Base-by-base conservation (phyloP, 2,888 invertebrate species). In the Eupelmus urozonus region DNA sequence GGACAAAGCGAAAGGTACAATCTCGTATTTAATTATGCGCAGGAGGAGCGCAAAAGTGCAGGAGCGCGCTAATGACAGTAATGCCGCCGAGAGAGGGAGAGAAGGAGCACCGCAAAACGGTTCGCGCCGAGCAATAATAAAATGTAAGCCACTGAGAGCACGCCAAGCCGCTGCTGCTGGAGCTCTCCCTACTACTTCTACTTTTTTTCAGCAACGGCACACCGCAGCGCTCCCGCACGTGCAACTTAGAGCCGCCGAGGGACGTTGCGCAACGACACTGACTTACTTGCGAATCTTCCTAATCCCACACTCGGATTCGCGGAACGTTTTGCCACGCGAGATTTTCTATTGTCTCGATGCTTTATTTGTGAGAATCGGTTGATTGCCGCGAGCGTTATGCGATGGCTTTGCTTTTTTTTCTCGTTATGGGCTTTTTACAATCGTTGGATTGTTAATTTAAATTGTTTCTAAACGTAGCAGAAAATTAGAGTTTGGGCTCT, bases 1-100 rank as follows among this genome's bases (percentile, higher is more conserved):
- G 82, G 83, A 82, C 82, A 84, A 82, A n/a, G n/a, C n/a, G n/a
- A 83, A 82, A 84, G 83, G 82, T 83, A 84, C 85, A 86, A 87
- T 88, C 86, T 88, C 83, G 83, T 85, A 86, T 88, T 88, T 88
- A 88, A 87, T 87, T 87, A 79, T 77, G 87, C 84, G 84, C 81
- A 59, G 75, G 67, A 23, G 40, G 34, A 16, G 76, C 20, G 51
- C 5, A 18, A 27, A 45, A 34, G 59, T 13, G 80, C 82, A 84
- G 83, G 83, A 82, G 82, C 81, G 82, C 83, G 84, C 85, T 87
- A 87, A 87, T 87, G 87, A 86, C 85, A 85, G 86, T 86, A 85
- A 84, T 84, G 84, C 79, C 76, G 59, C 67, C 66, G 45, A 42
- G 75, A 45, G 62, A 60, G 60, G 34, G 60, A 51, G 40, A 70